Percentiles rank a stretch among this genome's conserved stretches.
Evolutionary conservation across 2,888 invertebrate genomes (phyloP).

Genomic region (Graphium colonna): DNA sequence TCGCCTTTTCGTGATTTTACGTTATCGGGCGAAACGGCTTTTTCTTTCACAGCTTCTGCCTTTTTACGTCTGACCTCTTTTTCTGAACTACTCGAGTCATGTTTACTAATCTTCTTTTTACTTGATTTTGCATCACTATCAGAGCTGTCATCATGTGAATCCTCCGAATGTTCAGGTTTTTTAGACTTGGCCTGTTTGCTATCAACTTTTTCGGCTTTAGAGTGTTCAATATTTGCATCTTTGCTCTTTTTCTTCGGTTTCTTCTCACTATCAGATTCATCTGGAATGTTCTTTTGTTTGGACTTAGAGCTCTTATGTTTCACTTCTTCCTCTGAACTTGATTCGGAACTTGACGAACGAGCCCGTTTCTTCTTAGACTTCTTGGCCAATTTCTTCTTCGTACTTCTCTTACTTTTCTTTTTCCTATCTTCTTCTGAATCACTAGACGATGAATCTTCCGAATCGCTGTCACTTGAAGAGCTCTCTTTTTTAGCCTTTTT

Average conservation of each 20-base stretch:
- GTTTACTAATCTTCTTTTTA: slow-evolving; percentile 72
- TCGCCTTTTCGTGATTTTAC: slow-evolving; percentile 57
- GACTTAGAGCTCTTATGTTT: slow-evolving; percentile 69
- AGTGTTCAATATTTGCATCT: slow-evolving; percentile 58
- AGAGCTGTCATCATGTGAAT: slow-evolving; percentile 66
- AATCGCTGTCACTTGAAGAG: slow-evolving; percentile 73
- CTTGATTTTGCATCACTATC: slow-evolving; percentile 75
- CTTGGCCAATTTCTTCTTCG: slow-evolving; percentile 69
- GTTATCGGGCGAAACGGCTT: slow-evolving; percentile 59
- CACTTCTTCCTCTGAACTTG: slow-evolving; percentile 75
- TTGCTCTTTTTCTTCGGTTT: slow-evolving; percentile 64
- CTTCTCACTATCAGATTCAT: slow-evolving; percentile 67
- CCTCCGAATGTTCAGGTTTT: slow-evolving; percentile 65
- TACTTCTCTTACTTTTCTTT: slow-evolving; percentile 71
- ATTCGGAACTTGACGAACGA: slow-evolving; percentile 73
- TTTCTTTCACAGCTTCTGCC: slow-evolving; percentile 55
- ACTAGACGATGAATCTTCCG: slow-evolving; percentile 73
- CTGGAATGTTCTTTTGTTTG: slow-evolving; percentile 73
- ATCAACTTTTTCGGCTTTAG: slow-evolving; percentile 59
- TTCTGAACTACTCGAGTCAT: slow-evolving; percentile 66
- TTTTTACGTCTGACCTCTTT: slow-evolving; percentile 69
- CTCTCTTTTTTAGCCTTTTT: slow-evolving; percentile 72
- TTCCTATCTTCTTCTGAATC: slow-evolving; percentile 74
- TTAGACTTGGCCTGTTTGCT: slow-evolving; percentile 55
- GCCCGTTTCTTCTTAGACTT: slow-evolving; percentile 69